Evolutionary conservation across 2,797 vertebrate genomes (phyloP).

Genomic region (Sylvia borin): DNA sequence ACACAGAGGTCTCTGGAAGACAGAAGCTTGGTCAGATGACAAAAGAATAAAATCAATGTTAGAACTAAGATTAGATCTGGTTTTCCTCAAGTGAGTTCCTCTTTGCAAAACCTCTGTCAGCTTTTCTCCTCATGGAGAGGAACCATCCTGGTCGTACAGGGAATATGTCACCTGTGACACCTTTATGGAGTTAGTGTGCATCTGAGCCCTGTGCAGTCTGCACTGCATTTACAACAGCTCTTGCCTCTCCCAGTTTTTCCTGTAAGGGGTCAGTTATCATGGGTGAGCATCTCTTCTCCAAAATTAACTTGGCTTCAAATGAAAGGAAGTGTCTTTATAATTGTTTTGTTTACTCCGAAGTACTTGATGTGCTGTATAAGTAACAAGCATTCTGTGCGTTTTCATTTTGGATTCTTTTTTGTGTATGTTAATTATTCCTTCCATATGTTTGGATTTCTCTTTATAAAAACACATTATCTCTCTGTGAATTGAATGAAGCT

Average conservation of each 20-base stretch:
- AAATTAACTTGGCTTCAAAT: constrained; percentile 58
- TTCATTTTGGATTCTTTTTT: background rate
- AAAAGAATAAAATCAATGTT: background rate
- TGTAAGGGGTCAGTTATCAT: constrained; percentile 31
- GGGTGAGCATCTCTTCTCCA: constrained; percentile 45
- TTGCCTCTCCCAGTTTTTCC: constrained; percentile 28
- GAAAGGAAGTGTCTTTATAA: constrained; percentile 41
- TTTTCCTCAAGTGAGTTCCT: background rate
- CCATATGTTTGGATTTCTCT: background rate
- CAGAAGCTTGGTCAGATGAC: background rate
- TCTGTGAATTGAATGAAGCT: background rate
- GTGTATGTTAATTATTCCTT: background rate
- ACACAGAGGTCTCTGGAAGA: background rate
- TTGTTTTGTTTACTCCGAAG: constrained; percentile 51
- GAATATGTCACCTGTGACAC: background rate
- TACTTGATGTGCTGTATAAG: constrained; percentile 2
- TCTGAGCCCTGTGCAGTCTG: background rate
- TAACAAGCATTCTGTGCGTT: background rate
- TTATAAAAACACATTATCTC: background rate
- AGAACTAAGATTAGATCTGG: background rate
- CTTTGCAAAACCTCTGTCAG: background rate
- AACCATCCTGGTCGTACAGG: accelerated
- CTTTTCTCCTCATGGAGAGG: background rate
- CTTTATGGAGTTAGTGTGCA: background rate
- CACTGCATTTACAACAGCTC: background rate